These are phyloP conservation scores for Pseudoatta argentina DNA, from an alignment of 1,140 invertebrate species.

Conservation along the genomic window DNA sequence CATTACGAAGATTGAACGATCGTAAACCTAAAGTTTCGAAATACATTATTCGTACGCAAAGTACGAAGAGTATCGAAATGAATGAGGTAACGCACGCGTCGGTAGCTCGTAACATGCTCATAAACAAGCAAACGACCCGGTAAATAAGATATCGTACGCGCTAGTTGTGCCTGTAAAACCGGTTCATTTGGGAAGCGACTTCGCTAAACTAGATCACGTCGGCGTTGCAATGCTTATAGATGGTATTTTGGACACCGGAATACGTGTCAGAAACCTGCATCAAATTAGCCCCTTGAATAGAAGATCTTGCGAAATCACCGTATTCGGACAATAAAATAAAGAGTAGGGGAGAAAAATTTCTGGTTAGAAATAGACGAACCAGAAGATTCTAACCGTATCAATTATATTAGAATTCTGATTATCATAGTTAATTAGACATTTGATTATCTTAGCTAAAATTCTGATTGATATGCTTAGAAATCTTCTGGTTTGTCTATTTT, in stretches of 20 bases:
- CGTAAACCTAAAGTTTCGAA: slow-evolving; percentile 20
- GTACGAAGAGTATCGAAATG: background rate
- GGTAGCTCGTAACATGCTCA: slow-evolving; percentile 13
- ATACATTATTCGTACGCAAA: background rate
- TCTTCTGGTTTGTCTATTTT: too few relatives aligned
- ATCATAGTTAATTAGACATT: too few relatives aligned
- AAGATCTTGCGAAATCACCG: too few relatives aligned
- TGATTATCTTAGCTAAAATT: too few relatives aligned
- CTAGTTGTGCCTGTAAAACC: background rate
- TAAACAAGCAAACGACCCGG: slow-evolving; percentile 24
- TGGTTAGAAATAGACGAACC: too few relatives aligned
- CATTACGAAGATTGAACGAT: background rate
- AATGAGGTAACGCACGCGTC: background rate
- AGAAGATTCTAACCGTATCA: too few relatives aligned
- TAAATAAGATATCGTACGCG: slow-evolving; percentile 49
- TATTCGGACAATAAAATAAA: background rate
- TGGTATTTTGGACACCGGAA: background rate
- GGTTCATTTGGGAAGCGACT: slow-evolving; percentile 16
- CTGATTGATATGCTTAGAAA: too few relatives aligned
- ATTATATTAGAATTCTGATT: too few relatives aligned
- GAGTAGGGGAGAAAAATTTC: too few relatives aligned
- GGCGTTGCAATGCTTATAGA: background rate
- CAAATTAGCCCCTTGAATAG: background rate
- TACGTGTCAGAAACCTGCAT: background rate
- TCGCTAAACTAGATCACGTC: background rate